Conservation (phyloP, 2,888 invertebrate species). For the Disparrhopalites patrizii region DNA sequence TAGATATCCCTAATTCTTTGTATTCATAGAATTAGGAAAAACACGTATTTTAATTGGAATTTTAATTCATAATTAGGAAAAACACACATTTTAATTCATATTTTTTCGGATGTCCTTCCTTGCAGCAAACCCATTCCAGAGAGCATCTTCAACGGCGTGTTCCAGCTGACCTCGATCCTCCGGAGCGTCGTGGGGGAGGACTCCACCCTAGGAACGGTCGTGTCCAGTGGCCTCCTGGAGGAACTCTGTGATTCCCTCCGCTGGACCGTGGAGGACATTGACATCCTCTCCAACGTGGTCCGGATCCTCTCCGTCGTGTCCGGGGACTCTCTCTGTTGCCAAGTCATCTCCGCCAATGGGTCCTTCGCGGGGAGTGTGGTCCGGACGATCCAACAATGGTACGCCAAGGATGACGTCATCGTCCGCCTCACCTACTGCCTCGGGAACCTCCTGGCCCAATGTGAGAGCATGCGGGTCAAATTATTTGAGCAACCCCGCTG, state of each 20-base stretch:
- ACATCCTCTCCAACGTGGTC: slow-evolving; percentile 45
- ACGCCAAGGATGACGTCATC: slow-evolving; percentile 44
- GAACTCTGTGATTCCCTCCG: slow-evolving; percentile 42
- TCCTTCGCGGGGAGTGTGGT: slow-evolving; percentile 37
- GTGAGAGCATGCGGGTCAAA: slow-evolving; percentile 43
- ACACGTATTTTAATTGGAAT: too few relatives aligned
- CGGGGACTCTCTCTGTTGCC: slow-evolving; percentile 30
- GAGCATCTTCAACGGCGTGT: slow-evolving; percentile 42
- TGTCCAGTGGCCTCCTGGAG: slow-evolving; percentile 40
- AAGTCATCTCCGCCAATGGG: slow-evolving; percentile 36
- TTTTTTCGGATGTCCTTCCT: too few relatives aligned
- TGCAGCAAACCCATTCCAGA: too few relatives aligned
- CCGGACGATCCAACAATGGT: slow-evolving; percentile 40
- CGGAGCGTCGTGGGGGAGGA: slow-evolving; percentile 46
- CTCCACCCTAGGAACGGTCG: slow-evolving; percentile 35
- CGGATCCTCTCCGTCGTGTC: slow-evolving; percentile 39
- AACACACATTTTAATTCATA: too few relatives aligned
- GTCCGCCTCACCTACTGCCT: slow-evolving; percentile 45
- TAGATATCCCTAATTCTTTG: too few relatives aligned
- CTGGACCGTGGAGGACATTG: slow-evolving; percentile 46
- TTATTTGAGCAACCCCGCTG: background rate
- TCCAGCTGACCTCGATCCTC: slow-evolving; percentile 48
- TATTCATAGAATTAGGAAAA: too few relatives aligned
- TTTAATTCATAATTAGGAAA: too few relatives aligned
- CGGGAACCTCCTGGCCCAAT: slow-evolving; percentile 45